Base-by-base conservation (phyloP, 2,888 invertebrate species). In the Timema podura region DNA sequence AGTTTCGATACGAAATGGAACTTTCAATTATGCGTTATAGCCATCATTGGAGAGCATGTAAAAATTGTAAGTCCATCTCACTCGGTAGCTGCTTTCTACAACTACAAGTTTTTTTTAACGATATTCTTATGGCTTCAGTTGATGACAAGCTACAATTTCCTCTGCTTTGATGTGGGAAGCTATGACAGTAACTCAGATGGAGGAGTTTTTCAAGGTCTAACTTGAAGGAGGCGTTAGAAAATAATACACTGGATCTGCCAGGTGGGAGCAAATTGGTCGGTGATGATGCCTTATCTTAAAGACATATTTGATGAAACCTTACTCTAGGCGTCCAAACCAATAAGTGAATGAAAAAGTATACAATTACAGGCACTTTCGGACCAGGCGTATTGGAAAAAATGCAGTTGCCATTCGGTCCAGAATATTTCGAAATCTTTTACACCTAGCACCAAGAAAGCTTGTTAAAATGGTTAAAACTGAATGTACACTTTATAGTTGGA, bases 151-250 rank as follows among this genome's bases (percentile, higher is more conserved):
- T 57, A 57, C n/a, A 57, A 57, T 30, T 11, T 57, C 15, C n/a
- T 57, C 8, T 57, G 3, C 30, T 16, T 57, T 16, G 57, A 57
- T 57, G 15, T 57, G 5, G 57, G 57, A 8, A 57, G 57, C 57
- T 57, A 57, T 57, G 57, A 3, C 2, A 16, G 16, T 16, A n/a
- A 57, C 5, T 57, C 3, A 15, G 57, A 57, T 57, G 57, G 57
- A 16, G 57, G 10, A 13, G n/a, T 11, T 57, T 57, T 57, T 57
- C 57, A 57, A 57, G 30, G 30, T 57, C 57, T 16, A 57, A 57
- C 5, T 30, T 57, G 8, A 57, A 16, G 57, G 13, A 57, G 30
- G 57, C 57, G 30, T 16, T 57, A 5, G 57, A 57, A 57, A 15
- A 8, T 8, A 57, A 57, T 30, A 13, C n/a, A 16, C 61, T 61